Evolutionary conservation across 2,113 vertebrate species (phyloP), one percentile per base, ranked within the genome.

Genomic region (Centropus bengalensis): DNA sequence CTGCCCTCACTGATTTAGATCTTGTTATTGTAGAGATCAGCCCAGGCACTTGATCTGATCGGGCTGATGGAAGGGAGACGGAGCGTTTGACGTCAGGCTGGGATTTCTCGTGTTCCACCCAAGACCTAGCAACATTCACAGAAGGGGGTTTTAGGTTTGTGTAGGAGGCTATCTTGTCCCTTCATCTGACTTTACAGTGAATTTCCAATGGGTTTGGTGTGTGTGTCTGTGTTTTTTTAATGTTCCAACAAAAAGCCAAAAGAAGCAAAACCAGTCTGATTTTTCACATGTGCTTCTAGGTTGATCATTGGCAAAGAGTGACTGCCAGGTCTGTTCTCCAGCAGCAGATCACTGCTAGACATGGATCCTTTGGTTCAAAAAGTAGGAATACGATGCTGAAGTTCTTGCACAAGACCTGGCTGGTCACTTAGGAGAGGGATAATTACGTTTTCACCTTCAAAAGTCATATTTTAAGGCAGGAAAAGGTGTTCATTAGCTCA

Each of bases 1-100:
- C 76, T 91, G 85, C 85, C 79, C 60, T 95, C 33, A 2, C 68
- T 69, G 91, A 96, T 91, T 88, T 69, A 81, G 88, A 86, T 96
- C 88, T 88, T 69, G 73, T 88, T 18, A 10, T 38, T 88, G 68
- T 24, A 64, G 82, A 94, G 73, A 86, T 94, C 73, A 88, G 82
- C 85, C 81, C 38, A 49, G 91, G 52, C 76, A 47, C 75, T 75
- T 42, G 47, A 10, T 55, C 51, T 79, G 86, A 82, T 83, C 55
- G 49, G 23, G 76, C 86, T 90, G 93, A 56, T 82, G 82, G 85
- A 59, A 82, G 69, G 36, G 68, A 91, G 76, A 68, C 11, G 14
- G 79, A 94, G 64, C 10, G 1, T 90, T 92, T 91, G 74, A 88
- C 64, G 64, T 90, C 76, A 32, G 88, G 49, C 76, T 73, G 82